Percentiles rank a stretch among this genome's conserved stretches.
Evolutionary conservation across 2,113 vertebrate species (phyloP).

Genomic region (Psephotus haematonotus): DNA sequence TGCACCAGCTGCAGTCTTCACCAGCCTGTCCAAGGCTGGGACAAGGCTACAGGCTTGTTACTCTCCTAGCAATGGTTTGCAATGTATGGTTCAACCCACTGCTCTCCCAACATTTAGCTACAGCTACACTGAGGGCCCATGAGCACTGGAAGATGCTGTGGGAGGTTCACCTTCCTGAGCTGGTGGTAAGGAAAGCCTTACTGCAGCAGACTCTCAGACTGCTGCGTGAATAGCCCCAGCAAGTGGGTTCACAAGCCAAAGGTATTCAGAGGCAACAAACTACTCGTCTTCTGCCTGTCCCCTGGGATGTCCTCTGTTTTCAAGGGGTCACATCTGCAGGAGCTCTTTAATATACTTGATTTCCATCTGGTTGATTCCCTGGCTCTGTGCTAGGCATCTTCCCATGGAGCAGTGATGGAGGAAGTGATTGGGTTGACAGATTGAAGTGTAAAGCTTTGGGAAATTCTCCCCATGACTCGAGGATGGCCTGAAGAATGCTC

Average conservation of each 20-base stretch:
- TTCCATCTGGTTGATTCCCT: not conserved
- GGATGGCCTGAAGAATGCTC: not conserved
- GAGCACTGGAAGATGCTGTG: not conserved
- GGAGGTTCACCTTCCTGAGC: not conserved
- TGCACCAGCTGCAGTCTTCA: not conserved
- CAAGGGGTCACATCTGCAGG: not conserved
- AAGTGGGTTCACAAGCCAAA: not conserved
- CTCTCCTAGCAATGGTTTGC: not conserved
- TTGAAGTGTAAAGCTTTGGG: not conserved
- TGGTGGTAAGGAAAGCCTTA: not conserved
- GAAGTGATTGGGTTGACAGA: not conserved
- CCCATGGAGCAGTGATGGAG: not conserved
- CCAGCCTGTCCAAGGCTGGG: not conserved
- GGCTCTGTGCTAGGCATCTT: not conserved
- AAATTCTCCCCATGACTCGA: not conserved
- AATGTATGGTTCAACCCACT: not conserved
- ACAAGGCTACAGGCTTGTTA: not conserved
- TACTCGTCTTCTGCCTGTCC: not conserved
- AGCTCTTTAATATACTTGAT: not conserved
- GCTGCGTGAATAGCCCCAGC: not conserved
- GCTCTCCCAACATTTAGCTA: not conserved
- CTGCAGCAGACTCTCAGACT: not conserved
- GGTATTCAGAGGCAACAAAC: not conserved
- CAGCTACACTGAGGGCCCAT: not conserved
- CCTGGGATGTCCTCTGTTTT: not conserved